phyloP scores from a whole-genome alignment of 2,113 vertebrate species.

The Pogonocichla stellata region DNA sequence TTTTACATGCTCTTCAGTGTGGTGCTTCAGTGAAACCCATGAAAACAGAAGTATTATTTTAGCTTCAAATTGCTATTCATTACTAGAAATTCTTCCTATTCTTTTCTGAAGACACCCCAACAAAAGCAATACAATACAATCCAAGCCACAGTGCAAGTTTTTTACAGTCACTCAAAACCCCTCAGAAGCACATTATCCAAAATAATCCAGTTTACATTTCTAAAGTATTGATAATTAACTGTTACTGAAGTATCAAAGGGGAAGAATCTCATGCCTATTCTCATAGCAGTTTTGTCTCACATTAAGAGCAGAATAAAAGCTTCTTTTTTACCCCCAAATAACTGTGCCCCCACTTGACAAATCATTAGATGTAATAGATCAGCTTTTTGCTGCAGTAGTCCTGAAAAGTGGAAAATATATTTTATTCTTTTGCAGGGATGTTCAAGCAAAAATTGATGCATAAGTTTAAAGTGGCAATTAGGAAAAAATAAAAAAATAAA shows the following conservation, averaged over 20 bases:
- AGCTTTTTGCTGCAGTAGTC: background rate
- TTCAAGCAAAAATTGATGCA: background rate
- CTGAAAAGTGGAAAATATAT: background rate
- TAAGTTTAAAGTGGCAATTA: background rate
- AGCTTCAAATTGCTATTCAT: background rate
- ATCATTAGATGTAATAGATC: background rate
- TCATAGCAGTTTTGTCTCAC: background rate
- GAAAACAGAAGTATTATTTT: background rate
- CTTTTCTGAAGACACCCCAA: background rate
- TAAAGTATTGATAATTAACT: background rate
- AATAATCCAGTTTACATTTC: background rate
- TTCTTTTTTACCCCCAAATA: background rate
- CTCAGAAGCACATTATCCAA: background rate
- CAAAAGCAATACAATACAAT: background rate
- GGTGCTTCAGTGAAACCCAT: background rate
- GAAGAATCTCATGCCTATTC: background rate
- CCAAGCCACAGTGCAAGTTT: background rate
- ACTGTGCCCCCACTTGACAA: background rate
- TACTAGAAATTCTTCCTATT: background rate
- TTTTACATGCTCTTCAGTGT: background rate
- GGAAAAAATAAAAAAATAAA: background rate
- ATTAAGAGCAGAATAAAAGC: background rate
- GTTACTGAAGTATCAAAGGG: background rate
- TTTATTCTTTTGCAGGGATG: background rate
- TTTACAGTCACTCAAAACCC: background rate